Base-by-base conservation (phyloP, 1,140 invertebrate genomes). In the Chymomyza costata region DNA sequence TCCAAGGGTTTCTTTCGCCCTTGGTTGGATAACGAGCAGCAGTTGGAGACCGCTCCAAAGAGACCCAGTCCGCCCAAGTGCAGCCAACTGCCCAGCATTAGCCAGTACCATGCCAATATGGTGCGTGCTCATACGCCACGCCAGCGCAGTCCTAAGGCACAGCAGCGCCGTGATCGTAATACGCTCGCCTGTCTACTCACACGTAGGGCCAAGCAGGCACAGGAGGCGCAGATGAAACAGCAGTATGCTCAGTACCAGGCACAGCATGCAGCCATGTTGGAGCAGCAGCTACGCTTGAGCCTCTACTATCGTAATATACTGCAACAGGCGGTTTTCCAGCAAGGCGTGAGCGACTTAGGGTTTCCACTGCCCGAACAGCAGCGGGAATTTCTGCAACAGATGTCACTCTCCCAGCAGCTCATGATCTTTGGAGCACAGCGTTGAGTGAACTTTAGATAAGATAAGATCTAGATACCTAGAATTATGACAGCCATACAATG, bases 91-190 rank as follows among this genome's bases (percentile, higher is more conserved):
- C 8, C 2, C 25, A 11, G 6, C 15, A 5, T 14, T 21, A 1
- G 49, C 39, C 2, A 60, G 55, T 78, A 78, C 17, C 70, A 76
- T 28, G 70, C 70, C 48, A 76, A 76, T 21, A 78, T 76, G 70
- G 65, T 78, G 28, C 71, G 71, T 6, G 32, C 3, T 16, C 62
- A 53, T 17, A 19, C 28, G 0, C 13, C 31, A 8, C 51, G 58
- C 1, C 73, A 64, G 38, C 63, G 73, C 2, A 67, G 63, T 28
- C 58, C 63, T 38, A 66, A 71, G 47, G 71, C 73, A 41, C 66
- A 78, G 8, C 45, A 64, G 48, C 71, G 71, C 18, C 62, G 66
- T 2, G 71, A 78, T 64, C 73, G 73, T 1, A 76, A 78, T 11
- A 78, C 66, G 0, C 19, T 71, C 35, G 57, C 71, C n/a, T 71